A percentile compares a stretch with the other conserved stretches of the same genome.
phyloP scores from a whole-genome alignment of 1,140 invertebrate species.

The Gryon sp. region DNA sequence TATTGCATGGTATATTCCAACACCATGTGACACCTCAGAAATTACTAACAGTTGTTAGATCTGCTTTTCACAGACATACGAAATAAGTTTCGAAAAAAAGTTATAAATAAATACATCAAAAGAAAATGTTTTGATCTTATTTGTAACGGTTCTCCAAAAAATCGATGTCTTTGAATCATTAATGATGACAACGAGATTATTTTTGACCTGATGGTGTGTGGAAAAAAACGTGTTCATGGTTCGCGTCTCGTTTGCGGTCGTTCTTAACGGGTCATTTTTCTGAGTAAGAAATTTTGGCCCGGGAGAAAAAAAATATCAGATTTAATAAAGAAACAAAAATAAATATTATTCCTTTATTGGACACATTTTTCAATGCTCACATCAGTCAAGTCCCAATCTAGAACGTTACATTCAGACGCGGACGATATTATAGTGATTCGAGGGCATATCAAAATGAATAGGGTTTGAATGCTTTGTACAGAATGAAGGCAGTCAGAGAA shows the following conservation, averaged over 20 bases:
- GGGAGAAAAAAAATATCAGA: slow-evolving; percentile 30
- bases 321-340: slow-evolving; percentile 60
- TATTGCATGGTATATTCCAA: slow-evolving; percentile 5
- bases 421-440: slow-evolving; percentile 47
- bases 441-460: slow-evolving; percentile 59
- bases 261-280: slow-evolving; percentile 41
- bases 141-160: slow-evolving; percentile 30
- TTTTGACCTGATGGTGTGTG: neutral
- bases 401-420: slow-evolving; percentile 35
- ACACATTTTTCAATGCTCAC: slow-evolving; percentile 36
- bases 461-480: slow-evolving; percentile 52
- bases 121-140: neutral
- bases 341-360: slow-evolving; percentile 53
- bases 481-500: slow-evolving; percentile 54
- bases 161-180: slow-evolving; percentile 27
- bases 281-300: slow-evolving; percentile 31
- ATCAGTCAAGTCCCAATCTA: slow-evolving; percentile 52
- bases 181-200: slow-evolving; percentile 16
- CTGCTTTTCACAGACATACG: too few species aligned
- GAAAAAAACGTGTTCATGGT: slow-evolving; percentile 45
- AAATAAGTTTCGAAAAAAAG: too few species aligned
- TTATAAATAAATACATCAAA: too few species aligned
- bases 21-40: too few species aligned
- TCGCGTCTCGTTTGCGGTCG: slow-evolving; percentile 27
- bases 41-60: too few species aligned